These are phyloP conservation scores for Conus ventricosus DNA, from an alignment of 1,140 invertebrate species.

Conservation along the genomic window DNA sequence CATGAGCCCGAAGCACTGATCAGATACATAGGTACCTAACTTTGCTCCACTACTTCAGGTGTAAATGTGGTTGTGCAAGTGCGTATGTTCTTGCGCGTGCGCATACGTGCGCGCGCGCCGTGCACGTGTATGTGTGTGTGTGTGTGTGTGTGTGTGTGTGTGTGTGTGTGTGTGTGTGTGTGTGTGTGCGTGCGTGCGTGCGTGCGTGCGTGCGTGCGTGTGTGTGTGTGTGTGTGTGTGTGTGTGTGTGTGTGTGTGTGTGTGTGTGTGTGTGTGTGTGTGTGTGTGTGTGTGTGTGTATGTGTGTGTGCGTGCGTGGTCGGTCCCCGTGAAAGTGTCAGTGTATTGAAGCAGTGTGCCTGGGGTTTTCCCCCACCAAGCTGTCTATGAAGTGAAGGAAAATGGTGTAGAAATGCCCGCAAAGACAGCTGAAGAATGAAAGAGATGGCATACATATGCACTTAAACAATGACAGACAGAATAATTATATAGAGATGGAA, in stretches of 20 bases:
- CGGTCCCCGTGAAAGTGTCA: no score
- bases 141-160: conserved; percentile 24
- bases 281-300: conserved; percentile 1
- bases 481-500: no score
- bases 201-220: neutral
- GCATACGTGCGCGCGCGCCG: neutral
- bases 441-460: no score
- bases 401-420: no score
- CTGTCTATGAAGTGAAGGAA: no score
- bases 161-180: neutral
- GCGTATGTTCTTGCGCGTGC: neutral
- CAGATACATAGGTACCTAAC: no score
- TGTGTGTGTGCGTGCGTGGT: conserved; percentile 3
- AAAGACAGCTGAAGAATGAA: no score
- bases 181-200: neutral
- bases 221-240: conserved; percentile 7
- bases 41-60: no score
- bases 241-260: neutral
- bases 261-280: neutral
- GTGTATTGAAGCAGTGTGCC: no score
- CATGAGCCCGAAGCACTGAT: no score
- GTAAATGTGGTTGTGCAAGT: neutral
- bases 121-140: neutral
- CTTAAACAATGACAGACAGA: no score
- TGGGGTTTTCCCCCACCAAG: no score